These are phyloP conservation scores for Lanius collurio DNA, from an alignment of 2,113 vertebrate species.

Conservation along the genomic window DNA sequence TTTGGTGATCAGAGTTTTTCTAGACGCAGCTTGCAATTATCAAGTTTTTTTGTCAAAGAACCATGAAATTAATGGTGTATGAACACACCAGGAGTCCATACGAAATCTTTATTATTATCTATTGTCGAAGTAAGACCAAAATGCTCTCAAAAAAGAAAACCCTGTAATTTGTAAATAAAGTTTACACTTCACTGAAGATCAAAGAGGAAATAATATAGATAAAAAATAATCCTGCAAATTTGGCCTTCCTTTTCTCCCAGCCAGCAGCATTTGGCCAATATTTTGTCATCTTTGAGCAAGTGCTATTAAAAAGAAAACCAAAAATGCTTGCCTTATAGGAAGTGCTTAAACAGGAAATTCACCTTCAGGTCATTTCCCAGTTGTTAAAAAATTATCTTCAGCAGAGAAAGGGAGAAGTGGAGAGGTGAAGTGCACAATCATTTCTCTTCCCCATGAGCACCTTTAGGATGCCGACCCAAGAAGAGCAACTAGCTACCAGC, in stretches of 20 bases:
- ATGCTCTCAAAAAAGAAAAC: not conserved
- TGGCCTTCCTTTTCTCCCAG: not conserved
- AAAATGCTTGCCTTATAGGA: not conserved
- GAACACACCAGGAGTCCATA: slow-evolving; percentile 14
- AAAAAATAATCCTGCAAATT: not conserved
- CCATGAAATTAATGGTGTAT: not conserved
- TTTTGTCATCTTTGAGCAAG: slow-evolving; percentile 28
- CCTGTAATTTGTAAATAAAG: not conserved
- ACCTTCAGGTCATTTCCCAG: not conserved
- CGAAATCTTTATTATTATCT: slow-evolving; percentile 2
- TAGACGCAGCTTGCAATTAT: not conserved
- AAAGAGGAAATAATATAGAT: not conserved
- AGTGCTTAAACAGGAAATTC: slow-evolving; percentile 56
- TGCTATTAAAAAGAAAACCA: not conserved
- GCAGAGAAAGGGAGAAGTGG: not conserved
- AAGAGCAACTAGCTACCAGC: not conserved
- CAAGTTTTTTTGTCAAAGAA: slow-evolving; percentile 6
- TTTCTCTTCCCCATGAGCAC: not conserved
- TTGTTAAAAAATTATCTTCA: not conserved
- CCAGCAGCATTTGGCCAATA: not conserved
- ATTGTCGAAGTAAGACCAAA: not conserved
- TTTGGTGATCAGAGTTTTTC: not conserved
- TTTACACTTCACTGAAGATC: not conserved
- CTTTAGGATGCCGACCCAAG: slow-evolving; percentile 8
- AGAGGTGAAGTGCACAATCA: not conserved